Percentiles rank a stretch among this genome's conserved stretches.
Conservation (phyloP, 2,113 vertebrate genomes). For the Muntiacus muntjak region DNA sequence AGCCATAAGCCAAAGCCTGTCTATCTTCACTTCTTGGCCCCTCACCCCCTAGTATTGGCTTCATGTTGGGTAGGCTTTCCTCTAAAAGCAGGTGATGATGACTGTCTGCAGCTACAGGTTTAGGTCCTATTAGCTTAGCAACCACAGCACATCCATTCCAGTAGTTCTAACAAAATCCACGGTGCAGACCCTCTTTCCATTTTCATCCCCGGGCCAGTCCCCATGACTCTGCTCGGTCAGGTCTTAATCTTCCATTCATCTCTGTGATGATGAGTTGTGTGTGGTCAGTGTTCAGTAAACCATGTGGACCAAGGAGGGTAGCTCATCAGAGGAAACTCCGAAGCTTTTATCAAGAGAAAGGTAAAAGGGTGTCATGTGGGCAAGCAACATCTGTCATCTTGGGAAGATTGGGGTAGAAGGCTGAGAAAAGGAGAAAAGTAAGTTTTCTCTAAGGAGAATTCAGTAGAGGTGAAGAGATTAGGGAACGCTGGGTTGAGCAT, state of each 20-base stretch:
- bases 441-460: neutral
- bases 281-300: neutral
- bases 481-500: neutral
- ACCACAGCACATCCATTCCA: neutral
- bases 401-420: neutral
- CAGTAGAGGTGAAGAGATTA: neutral
- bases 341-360: neutral
- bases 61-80: neutral
- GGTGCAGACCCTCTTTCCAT: neutral
- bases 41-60: neutral
- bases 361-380: neutral
- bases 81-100: no score
- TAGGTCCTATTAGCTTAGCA: neutral
- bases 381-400: neutral
- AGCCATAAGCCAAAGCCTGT: neutral
- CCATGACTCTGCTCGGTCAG: neutral
- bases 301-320: neutral
- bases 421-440: neutral
- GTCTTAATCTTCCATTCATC: neutral
- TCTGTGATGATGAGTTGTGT: neutral
- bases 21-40: neutral
- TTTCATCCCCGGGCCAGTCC: neutral
- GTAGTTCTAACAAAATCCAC: neutral
- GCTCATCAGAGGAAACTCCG: neutral
- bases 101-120: neutral